A percentile compares a stretch with the other conserved stretches of the same genome.
phyloP scores from a whole-genome alignment of 1,140 invertebrate species.

The Trissolcus basalis region DNA sequence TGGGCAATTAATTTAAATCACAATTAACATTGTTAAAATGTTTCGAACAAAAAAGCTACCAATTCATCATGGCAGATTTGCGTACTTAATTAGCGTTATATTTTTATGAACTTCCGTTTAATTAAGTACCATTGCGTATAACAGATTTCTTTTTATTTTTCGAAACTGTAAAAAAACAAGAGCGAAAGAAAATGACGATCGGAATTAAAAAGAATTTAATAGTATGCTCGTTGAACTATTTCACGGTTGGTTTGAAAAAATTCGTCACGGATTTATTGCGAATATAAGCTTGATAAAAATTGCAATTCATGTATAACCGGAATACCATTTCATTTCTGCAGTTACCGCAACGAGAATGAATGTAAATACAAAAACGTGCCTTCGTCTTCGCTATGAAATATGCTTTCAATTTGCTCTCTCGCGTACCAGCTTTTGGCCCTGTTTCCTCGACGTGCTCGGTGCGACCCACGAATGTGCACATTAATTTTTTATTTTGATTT shows the following conservation, averaged over 20 bases:
- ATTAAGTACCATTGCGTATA: too few relatives aligned
- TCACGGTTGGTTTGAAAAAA: not conserved
- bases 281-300: slow-evolving; percentile 43
- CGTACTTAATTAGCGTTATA: too few relatives aligned
- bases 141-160: too few relatives aligned
- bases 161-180: too few relatives aligned
- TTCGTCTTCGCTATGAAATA: slow-evolving; percentile 53
- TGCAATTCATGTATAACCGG: slow-evolving; percentile 37
- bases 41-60: too few relatives aligned
- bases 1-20: too few relatives aligned
- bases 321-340: slow-evolving; percentile 44
- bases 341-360: slow-evolving; percentile 43
- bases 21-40: too few relatives aligned
- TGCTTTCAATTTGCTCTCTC: slow-evolving; percentile 50
- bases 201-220: not conserved
- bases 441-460: slow-evolving; percentile 16
- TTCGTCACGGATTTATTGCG: not conserved
- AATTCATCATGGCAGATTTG: too few relatives aligned
- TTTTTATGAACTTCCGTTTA: too few relatives aligned
- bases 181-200: too few relatives aligned
- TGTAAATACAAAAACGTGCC: slow-evolving; percentile 53
- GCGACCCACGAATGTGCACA: slow-evolving; percentile 14
- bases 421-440: slow-evolving; percentile 34
- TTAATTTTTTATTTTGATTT: slow-evolving; percentile 44
- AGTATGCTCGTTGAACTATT: not conserved